phyloP scores from a whole-genome alignment of 2,888 invertebrate genomes.

The Scaptomyza tumidula region DNA sequence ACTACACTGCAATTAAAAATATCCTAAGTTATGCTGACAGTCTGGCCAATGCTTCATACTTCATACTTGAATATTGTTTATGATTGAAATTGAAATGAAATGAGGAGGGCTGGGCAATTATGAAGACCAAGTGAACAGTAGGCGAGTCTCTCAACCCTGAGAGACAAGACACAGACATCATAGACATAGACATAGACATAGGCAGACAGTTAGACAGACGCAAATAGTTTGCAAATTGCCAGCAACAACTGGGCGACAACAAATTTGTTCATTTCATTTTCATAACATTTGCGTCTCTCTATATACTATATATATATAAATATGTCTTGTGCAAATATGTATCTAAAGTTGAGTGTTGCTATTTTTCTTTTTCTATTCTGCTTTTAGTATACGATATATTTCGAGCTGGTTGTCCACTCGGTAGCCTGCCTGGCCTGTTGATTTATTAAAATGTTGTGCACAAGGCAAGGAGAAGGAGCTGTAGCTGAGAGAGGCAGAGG shows the following conservation, averaged over 20 bases:
- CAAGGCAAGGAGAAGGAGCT: not conserved
- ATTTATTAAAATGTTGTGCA: constrained; percentile 52
- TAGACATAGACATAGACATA: constrained; percentile 12
- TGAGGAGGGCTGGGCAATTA: constrained; percentile 3
- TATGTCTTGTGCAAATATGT: constrained; percentile 53
- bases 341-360: constrained; percentile 26
- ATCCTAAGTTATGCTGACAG: constrained; percentile 1
- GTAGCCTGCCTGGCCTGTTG: constrained; percentile 31
- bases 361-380: constrained; percentile 2
- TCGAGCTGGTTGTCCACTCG: constrained; percentile 38
- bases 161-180: constrained; percentile 27
- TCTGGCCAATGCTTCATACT: constrained; percentile 7
- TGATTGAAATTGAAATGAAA: constrained; percentile 31
- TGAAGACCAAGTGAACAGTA: constrained; percentile 1
- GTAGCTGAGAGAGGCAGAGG: not conserved
- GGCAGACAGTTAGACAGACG: not conserved
- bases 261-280: constrained; percentile 60
- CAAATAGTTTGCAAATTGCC: constrained; percentile 54
- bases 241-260: constrained; percentile 42
- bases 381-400: constrained; percentile 29
- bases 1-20: constrained; percentile 21
- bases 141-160: constrained; percentile 26
- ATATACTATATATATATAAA: constrained; percentile 9
- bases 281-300: constrained; percentile 58
- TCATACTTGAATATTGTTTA: constrained; percentile 34